Evolutionary conservation across 2,797 vertebrate genomes (phyloP).

Genomic region (Okamejei kenojei): DNA sequence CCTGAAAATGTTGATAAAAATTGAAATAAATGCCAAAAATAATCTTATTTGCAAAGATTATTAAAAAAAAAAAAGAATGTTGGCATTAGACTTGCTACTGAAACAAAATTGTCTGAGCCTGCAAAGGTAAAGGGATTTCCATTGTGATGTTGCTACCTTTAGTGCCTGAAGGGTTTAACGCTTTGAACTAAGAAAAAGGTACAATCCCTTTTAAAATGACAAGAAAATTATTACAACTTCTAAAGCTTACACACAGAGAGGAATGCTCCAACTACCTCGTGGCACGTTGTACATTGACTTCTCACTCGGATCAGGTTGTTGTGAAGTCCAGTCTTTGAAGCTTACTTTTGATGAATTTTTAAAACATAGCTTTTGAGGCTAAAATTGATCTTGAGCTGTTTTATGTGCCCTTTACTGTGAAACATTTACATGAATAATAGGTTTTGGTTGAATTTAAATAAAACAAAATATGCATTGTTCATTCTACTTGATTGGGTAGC

Average conservation of each 20-base stretch:
- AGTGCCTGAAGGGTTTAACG: neutral
- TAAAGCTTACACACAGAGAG: neutral
- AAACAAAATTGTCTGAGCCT: too few relatives aligned
- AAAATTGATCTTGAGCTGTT: slow-evolving; percentile 25
- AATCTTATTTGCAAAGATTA: too few relatives aligned
- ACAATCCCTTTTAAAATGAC: neutral
- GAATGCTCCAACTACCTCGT: neutral
- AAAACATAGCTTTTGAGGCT: neutral
- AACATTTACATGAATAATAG: too few relatives aligned
- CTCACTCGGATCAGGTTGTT: slow-evolving; percentile 6
- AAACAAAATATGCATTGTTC: neutral
- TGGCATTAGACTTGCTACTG: too few relatives aligned
- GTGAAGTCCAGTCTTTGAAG: slow-evolving; percentile 32
- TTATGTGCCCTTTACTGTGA: neutral
- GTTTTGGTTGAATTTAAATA: neutral
- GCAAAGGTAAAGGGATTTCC: too few relatives aligned
- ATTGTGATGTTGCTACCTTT: neutral
- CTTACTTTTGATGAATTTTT: slow-evolving; percentile 29
- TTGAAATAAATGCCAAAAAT: too few relatives aligned
- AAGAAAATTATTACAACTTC: too few relatives aligned
- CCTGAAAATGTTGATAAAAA: too few relatives aligned
- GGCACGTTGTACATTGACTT: neutral
- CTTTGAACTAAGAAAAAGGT: neutral
- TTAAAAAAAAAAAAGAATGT: too few relatives aligned
- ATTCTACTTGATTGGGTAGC: neutral